Conservation (phyloP, 2,113 vertebrate genomes). For the Craseonycteris thonglongyai region DNA sequence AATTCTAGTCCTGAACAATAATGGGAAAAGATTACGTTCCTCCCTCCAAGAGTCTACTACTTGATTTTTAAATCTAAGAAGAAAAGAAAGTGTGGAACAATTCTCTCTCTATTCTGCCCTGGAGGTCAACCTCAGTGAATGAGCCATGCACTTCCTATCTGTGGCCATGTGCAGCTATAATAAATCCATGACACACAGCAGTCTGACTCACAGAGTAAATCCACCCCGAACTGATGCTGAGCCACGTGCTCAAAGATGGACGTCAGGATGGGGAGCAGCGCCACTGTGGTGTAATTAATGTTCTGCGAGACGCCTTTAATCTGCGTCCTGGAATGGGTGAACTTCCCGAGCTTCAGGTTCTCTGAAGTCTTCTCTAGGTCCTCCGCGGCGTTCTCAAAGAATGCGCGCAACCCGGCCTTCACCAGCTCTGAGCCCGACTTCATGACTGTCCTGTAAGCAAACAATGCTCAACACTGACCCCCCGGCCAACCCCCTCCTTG, state of each 20-base stretch:
- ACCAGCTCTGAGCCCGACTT: constrained; percentile 96
- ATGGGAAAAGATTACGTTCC: neutral
- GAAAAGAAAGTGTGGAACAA: neutral
- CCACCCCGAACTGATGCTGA: constrained; percentile 93
- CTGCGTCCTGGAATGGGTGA: constrained; percentile 96
- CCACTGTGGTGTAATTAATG: constrained; percentile 97
- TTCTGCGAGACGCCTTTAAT: constrained; percentile 98
- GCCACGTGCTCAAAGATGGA: constrained; percentile 97
- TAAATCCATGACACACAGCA: neutral
- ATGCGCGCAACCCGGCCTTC: constrained; percentile 90
- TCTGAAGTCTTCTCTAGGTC: constrained; percentile 96
- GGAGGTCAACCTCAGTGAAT: neutral
- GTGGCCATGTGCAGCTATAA: neutral
- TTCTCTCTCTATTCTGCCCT: neutral
- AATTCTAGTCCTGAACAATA: neutral
- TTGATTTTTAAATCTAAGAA: neutral
- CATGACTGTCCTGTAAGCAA: constrained; percentile 92
- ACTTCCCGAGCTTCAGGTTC: constrained; percentile 97
- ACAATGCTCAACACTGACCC: neutral
- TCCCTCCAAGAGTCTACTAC: neutral
- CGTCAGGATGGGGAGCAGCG: constrained; percentile 94
- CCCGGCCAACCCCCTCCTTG: neutral
- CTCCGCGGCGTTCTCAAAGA: constrained; percentile 98
- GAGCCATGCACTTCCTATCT: neutral
- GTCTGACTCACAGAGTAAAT: constrained; percentile 91